A percentile compares a stretch with the other conserved stretches of the same genome.
phyloP scores from a whole-genome alignment of 2,888 invertebrate genomes.

The Helleia helle region DNA sequence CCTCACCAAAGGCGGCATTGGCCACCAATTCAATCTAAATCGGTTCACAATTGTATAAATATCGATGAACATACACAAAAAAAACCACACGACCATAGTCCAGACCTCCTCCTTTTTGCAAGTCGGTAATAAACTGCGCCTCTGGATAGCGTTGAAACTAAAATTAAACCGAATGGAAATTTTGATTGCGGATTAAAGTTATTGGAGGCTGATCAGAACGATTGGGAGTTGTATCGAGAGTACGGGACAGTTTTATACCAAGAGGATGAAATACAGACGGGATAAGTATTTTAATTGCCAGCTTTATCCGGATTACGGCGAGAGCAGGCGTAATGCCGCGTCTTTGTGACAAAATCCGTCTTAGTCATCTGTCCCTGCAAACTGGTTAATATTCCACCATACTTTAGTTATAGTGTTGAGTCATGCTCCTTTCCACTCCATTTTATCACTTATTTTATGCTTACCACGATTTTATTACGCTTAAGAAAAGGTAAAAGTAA shows the following conservation, averaged over 20 bases:
- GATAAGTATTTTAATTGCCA: constrained; percentile 57
- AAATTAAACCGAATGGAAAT: constrained; percentile 8
- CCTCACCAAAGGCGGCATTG: too few relatives aligned
- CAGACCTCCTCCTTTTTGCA: too few relatives aligned
- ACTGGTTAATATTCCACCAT: not conserved
- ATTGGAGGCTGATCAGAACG: not conserved
- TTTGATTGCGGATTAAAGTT: constrained; percentile 7
- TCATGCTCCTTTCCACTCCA: not conserved
- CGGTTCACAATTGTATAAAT: too few relatives aligned
- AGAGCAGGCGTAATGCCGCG: constrained; percentile 33
- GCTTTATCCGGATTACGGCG: constrained; percentile 40
- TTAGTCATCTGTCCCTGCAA: constrained; percentile 30
- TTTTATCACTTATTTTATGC: not conserved
- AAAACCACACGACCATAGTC: too few relatives aligned
- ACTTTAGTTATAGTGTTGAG: not conserved
- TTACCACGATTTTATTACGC: not conserved
- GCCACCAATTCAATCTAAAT: too few relatives aligned
- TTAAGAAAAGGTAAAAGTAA: too few relatives aligned
- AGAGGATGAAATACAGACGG: constrained; percentile 33
- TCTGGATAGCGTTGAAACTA: not conserved
- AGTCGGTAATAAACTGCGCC: constrained; percentile 1
- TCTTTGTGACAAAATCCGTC: constrained; percentile 41
- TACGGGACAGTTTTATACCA: constrained; percentile 7
- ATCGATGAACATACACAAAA: too few relatives aligned
- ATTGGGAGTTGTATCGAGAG: not conserved